A percentile compares a stretch with the other conserved stretches of the same genome.
Conservation (phyloP, 92 coral and sea anemone genomes). For the Phenganax marumi region DNA sequence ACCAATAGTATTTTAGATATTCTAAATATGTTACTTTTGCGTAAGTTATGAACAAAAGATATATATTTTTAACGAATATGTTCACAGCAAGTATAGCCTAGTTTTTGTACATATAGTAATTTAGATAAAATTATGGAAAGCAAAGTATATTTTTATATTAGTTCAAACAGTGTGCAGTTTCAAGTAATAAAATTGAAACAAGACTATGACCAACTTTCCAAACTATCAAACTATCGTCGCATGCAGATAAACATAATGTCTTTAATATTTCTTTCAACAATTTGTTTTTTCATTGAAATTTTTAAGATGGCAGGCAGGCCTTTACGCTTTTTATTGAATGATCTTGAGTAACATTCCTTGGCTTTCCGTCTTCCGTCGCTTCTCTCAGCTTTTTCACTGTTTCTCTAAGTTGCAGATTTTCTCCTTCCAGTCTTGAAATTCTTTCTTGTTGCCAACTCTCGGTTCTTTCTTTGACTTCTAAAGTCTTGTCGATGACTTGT, state of each 20-base stretch:
- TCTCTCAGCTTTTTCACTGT: constrained; percentile 1
- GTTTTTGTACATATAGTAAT: background rate
- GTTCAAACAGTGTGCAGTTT: too few species aligned
- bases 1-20: background rate
- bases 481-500: constrained; percentile 15
- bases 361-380: background rate
- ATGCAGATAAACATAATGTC: background rate
- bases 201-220: too few species aligned
- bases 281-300: constrained; percentile 3
- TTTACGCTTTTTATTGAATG: background rate
- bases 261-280: background rate
- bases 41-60: constrained; percentile 16
- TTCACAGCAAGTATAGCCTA: constrained; percentile 1
- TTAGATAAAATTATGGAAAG: background rate
- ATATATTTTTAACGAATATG: constrained; percentile 11
- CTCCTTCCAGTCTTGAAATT: constrained; percentile 35
- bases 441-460: constrained; percentile 17
- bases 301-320: background rate
- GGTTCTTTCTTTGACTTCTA: constrained; percentile 27
- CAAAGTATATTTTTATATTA: constrained; percentile 7
- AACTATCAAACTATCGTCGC: background rate
- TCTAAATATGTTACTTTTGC: background rate
- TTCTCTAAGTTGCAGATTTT: constrained; percentile 10
- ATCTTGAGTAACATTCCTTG: constrained; percentile 3
- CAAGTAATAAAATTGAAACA: too few species aligned